Percentiles rank a stretch among this genome's conserved stretches.
phyloP scores from a whole-genome alignment of 1,140 invertebrate genomes.

The Dinothrombium tinctorium region DNA sequence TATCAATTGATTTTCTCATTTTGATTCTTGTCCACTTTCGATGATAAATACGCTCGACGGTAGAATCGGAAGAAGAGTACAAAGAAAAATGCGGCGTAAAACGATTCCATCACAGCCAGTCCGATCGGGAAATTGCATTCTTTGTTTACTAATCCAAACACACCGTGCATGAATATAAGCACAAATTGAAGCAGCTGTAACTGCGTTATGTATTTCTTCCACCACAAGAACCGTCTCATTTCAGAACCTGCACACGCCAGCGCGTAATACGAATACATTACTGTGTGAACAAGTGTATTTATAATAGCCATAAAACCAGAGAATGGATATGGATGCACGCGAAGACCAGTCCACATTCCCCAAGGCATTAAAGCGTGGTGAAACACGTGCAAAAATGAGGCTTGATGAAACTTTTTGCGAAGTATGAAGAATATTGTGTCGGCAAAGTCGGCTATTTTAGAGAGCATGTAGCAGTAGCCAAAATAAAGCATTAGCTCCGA shows the following conservation, averaged over 20 bases:
- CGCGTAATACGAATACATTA: conserved; percentile 32
- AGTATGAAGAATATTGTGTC: conserved; percentile 26
- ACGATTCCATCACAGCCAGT: not conserved
- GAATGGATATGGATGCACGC: not conserved
- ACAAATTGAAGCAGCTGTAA: conserved; percentile 24
- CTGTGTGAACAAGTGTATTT: conserved; percentile 31
- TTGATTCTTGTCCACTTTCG: no score
- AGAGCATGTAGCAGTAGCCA: conserved; percentile 25
- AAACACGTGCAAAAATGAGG: conserved; percentile 26
- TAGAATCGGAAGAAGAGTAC: not conserved
- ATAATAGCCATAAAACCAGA: conserved; percentile 13
- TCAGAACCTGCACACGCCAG: conserved; percentile 27
- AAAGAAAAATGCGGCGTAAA: not conserved
- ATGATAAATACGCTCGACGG: not conserved
- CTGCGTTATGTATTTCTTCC: conserved; percentile 31
- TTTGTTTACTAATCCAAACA: not conserved
- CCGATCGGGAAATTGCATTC: not conserved
- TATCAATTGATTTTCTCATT: no score
- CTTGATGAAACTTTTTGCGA: conserved; percentile 25
- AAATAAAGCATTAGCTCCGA: not conserved
- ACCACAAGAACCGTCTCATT: conserved; percentile 29
- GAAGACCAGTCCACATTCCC: conserved; percentile 8
- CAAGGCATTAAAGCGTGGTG: conserved; percentile 21
- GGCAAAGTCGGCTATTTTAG: conserved; percentile 24
- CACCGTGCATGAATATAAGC: not conserved